phyloP scores from a whole-genome alignment of 2,113 vertebrate genomes.

The Todiramphus saurophagus region DNA sequence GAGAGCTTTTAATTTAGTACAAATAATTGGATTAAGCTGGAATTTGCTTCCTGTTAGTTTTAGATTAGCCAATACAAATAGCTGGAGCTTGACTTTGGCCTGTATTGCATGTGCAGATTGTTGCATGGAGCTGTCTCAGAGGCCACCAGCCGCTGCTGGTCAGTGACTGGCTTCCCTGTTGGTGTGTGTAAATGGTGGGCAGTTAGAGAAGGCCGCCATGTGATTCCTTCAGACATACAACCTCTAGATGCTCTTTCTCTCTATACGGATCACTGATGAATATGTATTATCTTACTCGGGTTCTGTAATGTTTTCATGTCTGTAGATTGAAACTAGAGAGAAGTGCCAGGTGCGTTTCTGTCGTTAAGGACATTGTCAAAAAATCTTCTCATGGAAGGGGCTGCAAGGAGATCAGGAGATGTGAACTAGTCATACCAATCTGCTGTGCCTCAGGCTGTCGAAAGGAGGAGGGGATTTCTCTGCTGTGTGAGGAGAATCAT shows the following conservation, averaged over 20 bases:
- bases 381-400: neutral
- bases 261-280: neutral
- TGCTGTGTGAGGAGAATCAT: neutral
- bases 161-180: neutral
- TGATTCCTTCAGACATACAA: neutral
- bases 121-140: neutral
- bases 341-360: neutral
- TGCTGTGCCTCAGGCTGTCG: rapidly evolving
- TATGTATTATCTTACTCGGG: neutral
- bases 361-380: neutral
- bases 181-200: neutral
- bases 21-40: conserved; percentile 47
- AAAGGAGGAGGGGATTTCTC: neutral
- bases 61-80: neutral
- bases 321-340: neutral
- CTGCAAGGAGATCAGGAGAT: neutral
- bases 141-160: neutral
- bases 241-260: neutral
- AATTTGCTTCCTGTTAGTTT: neutral
- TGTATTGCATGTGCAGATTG: neutral
- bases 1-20: conserved; percentile 39
- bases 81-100: neutral
- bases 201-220: rapidly evolving
- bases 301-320: neutral
- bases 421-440: rapidly evolving